Evolutionary conservation across 2,113 vertebrate genomes (phyloP).

Genomic region (Strigops habroptila): DNA sequence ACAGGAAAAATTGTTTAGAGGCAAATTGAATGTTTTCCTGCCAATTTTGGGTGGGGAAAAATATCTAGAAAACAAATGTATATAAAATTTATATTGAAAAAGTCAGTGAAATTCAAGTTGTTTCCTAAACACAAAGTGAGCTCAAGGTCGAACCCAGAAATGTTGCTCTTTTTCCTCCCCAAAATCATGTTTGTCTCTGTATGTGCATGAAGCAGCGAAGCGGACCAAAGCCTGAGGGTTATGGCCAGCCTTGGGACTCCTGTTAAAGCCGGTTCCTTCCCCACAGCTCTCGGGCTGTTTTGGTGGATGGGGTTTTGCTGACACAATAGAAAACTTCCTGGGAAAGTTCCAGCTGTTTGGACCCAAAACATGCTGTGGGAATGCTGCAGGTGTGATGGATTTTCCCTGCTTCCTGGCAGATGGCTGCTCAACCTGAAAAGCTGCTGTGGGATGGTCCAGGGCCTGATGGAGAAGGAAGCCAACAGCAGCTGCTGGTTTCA

Average conservation of each 20-base stretch:
- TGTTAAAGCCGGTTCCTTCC: neutral
- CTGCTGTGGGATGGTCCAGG: neutral
- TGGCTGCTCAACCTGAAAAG: rapidly evolving
- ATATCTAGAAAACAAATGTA: neutral
- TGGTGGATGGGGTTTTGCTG: rapidly evolving
- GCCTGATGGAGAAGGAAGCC: rapidly evolving
- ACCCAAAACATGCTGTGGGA: neutral
- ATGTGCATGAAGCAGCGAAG: neutral
- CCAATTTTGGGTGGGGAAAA: neutral
- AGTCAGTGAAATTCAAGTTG: rapidly evolving
- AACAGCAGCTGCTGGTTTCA: neutral
- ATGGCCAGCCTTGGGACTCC: neutral
- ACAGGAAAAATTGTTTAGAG: neutral
- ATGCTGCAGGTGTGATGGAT: neutral
- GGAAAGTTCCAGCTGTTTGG: neutral
- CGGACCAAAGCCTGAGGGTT: neutral
- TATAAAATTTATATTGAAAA: neutral
- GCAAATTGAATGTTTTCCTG: neutral
- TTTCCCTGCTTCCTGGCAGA: neutral
- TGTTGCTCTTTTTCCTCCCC: rapidly evolving
- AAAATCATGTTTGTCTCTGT: neutral
- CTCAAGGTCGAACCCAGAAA: neutral
- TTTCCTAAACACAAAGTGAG: neutral
- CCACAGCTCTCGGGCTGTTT: rapidly evolving
- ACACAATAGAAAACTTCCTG: neutral